Evolutionary conservation across 2,888 invertebrate species (phyloP), one percentile per base, ranked within the genome.

Genomic region (Malthinus flaveolus): DNA sequence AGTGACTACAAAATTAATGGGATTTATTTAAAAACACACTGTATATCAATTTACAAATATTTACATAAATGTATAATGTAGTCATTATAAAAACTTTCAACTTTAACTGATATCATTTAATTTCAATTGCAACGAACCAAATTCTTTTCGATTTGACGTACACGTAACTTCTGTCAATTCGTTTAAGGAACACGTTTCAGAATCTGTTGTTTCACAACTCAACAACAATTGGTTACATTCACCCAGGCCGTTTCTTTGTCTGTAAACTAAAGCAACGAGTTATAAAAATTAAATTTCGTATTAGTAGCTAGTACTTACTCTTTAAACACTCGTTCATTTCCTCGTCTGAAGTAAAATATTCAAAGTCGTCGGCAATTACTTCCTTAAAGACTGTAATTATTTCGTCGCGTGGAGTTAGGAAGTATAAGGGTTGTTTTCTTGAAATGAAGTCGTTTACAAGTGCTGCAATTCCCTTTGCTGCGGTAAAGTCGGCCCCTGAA

Each of bases 381-480:
- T 89, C 90, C 64, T 83, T 83, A 67, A 90, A 84, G 5, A 90
- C 88, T 0, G 86, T 79, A 0, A 88, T 82, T 3, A 91, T 88
- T 61, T 83, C 85, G 1, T 84, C 83, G 7, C 86, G 81, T 0
- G 88, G 86, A 61, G 88, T 84, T 57, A 90, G 81, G 54, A 93
- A 82, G 60, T 90, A 88, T 1, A 93, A 76, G 0, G 87, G 87
- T 65, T 91, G 91, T 9, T 89, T 87, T 31, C 89, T 83, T 3
- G 83, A 81, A 1, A 84, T 83, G 48, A 92, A 84, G 61, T 91
- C 90, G 59, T 84, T 85, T 1, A 91, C 88, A 44, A 93, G 73
- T 0, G 90, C 85, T 15, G 90, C 89, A 64, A 93, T 87, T 42
- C 92, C 92, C 79, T 91, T 90, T 0, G 93, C 92, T 11, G 93